Evolutionary conservation across 2,888 invertebrate species (phyloP).

Genomic region (Paralinhomoeus sp.): DNA sequence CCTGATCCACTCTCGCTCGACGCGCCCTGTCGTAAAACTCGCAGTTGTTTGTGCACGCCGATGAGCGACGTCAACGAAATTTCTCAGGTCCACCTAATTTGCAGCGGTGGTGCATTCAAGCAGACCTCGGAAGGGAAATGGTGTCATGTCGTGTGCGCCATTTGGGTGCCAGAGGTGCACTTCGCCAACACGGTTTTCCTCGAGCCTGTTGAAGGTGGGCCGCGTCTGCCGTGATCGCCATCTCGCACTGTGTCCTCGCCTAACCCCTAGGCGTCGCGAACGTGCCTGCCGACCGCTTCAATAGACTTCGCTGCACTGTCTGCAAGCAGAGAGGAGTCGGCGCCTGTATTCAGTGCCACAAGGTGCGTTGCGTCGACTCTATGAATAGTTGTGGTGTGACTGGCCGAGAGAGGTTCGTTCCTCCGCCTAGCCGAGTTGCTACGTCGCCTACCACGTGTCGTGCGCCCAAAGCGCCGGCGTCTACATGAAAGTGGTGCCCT

Average conservation of each 20-base stretch:
- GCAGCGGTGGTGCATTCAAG: slow-evolving; percentile 85
- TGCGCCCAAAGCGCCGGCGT: slow-evolving; percentile 83
- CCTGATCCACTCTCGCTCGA: too few species aligned
- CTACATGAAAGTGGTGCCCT: slow-evolving; percentile 87
- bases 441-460: slow-evolving; percentile 79
- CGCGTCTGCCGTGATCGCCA: too few species aligned
- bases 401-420: too few species aligned
- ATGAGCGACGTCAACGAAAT: too few species aligned
- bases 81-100: too few species aligned
- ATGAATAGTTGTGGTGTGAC: too few species aligned
- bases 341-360: slow-evolving; percentile 93
- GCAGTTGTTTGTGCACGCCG: too few species aligned
- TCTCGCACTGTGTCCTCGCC: too few species aligned
- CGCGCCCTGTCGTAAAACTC: too few species aligned
- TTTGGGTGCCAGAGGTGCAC: slow-evolving; percentile 85
- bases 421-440: slow-evolving; percentile 25
- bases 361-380: slow-evolving; percentile 33
- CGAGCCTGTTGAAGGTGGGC: slow-evolving; percentile 65
- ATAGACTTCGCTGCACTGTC: slow-evolving; percentile 82
- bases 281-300: slow-evolving; percentile 83
- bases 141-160: slow-evolving; percentile 94
- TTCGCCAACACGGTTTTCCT: slow-evolving; percentile 66
- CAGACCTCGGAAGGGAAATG: slow-evolving; percentile 73
- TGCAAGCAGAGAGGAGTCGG: slow-evolving; percentile 53
- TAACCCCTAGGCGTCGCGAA: slow-evolving; percentile 30